Percentiles rank a stretch among this genome's conserved stretches.
Conservation (phyloP, 2,797 vertebrate genomes). For the Sitta carolinensis region DNA sequence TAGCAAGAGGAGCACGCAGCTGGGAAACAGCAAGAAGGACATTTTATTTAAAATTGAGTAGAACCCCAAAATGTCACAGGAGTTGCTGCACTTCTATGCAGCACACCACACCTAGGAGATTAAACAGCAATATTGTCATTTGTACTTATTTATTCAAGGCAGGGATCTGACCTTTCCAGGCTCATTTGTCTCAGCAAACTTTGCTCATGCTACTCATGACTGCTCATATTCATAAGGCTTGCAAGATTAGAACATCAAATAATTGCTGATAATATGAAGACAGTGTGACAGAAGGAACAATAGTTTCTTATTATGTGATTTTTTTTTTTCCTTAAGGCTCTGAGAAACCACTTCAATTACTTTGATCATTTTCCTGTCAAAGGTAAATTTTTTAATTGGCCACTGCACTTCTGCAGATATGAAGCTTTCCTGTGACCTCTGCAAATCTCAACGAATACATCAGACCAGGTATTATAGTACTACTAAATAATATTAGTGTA, state of each 20-base stretch:
- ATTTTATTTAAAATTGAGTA: background rate
- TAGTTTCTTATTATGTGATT: background rate
- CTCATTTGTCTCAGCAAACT: slow-evolving; percentile 44
- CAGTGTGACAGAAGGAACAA: background rate
- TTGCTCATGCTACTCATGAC: slow-evolving; percentile 21
- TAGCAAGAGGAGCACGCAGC: background rate
- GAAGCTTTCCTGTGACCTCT: background rate
- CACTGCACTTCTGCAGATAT: background rate
- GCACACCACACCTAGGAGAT: slow-evolving; percentile 1
- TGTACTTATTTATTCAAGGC: slow-evolving; percentile 51
- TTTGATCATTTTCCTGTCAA: background rate
- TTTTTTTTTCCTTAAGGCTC: background rate
- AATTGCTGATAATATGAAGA: slow-evolving; percentile 11
- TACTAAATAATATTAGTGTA: background rate
- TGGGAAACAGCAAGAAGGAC: background rate
- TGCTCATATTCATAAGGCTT: background rate
- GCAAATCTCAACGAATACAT: background rate
- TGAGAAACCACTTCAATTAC: slow-evolving; percentile 1
- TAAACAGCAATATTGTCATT: background rate
- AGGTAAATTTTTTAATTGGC: background rate
- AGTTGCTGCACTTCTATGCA: background rate
- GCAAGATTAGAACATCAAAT: slow-evolving; percentile 40
- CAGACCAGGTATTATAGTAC: background rate
- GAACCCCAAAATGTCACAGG: background rate
- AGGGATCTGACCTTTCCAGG: slow-evolving; percentile 49